Conservation (phyloP, 2,797 vertebrate genomes). For the Fratercula arctica region DNA sequence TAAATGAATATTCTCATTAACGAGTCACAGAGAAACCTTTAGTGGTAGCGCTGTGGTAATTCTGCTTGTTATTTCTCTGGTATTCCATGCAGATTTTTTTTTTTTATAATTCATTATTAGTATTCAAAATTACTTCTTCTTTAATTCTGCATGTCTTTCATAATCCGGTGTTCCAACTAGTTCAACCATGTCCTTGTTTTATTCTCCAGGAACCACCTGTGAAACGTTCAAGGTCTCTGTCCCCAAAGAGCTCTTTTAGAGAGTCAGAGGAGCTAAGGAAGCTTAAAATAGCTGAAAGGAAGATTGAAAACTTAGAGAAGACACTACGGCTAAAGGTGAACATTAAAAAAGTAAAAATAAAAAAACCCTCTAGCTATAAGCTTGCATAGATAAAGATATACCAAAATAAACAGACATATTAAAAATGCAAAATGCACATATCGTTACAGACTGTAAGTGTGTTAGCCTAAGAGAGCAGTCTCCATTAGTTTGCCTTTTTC, state of each 20-base stretch:
- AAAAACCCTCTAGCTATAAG: constrained; percentile 22
- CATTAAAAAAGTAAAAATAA: constrained; percentile 21
- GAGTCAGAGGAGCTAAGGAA: constrained; percentile 74
- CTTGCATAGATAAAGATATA: constrained; percentile 51
- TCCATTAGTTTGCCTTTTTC: constrained; percentile 1
- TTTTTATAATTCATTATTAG: constrained; percentile 91
- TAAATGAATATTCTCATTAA: constrained; percentile 99
- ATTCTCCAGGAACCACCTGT: constrained; percentile 90
- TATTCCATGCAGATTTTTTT: constrained; percentile 85
- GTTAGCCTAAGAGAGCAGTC: background rate
- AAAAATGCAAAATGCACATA: constrained; percentile 31
- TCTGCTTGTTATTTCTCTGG: constrained; percentile 87
- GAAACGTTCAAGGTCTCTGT: constrained; percentile 92
- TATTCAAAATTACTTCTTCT: constrained; percentile 94
- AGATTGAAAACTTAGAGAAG: constrained; percentile 87
- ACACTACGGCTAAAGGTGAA: constrained; percentile 89
- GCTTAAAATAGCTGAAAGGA: constrained; percentile 80
- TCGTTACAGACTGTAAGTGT: background rate
- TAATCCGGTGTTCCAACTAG: constrained; percentile 83
- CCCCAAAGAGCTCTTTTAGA: constrained; percentile 83
- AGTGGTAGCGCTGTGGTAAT: constrained; percentile 86
- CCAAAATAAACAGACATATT: constrained; percentile 57
- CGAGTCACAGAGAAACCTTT: constrained; percentile 96
- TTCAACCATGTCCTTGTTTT: constrained; percentile 86
- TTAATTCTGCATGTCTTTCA: constrained; percentile 86